Conservation (phyloP, 2,113 vertebrate genomes). For the Australoheros scitulus region DNA sequence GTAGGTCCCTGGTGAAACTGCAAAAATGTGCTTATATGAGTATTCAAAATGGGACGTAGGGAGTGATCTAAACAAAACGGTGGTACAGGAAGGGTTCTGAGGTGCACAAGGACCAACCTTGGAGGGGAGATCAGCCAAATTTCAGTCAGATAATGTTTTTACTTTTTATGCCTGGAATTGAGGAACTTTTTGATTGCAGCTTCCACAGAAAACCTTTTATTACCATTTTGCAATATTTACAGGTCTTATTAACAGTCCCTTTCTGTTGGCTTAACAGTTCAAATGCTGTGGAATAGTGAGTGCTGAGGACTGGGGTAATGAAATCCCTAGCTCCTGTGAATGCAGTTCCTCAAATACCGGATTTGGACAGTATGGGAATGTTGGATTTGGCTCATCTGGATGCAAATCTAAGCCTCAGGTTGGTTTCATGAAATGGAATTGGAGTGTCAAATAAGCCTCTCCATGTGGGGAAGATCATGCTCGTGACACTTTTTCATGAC, state of each 20-base stretch:
- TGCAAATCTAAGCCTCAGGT: constrained; percentile 48
- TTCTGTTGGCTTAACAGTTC: neutral
- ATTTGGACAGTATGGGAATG: no score
- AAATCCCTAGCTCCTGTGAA: neutral
- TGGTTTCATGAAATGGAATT: neutral
- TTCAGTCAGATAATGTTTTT: neutral
- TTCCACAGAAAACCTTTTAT: neutral
- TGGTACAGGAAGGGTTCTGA: neutral
- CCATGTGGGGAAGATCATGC: no score
- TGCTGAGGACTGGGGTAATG: constrained; percentile 13
- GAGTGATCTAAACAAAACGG: neutral
- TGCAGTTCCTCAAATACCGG: neutral
- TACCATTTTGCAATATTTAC: neutral
- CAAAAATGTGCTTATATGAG: neutral
- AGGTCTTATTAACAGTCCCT: neutral
- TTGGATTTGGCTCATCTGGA: accelerated
- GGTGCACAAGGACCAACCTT: neutral
- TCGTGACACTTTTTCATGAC: no score
- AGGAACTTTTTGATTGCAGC: neutral
- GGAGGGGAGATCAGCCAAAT: neutral
- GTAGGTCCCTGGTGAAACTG: neutral
- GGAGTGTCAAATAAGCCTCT: neutral
- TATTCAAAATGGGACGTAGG: neutral
- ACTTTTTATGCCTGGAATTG: neutral
- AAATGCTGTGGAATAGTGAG: constrained; percentile 53